Evolutionary conservation across 2,888 invertebrate genomes (phyloP).

Genomic region (Isoperla grammatica): DNA sequence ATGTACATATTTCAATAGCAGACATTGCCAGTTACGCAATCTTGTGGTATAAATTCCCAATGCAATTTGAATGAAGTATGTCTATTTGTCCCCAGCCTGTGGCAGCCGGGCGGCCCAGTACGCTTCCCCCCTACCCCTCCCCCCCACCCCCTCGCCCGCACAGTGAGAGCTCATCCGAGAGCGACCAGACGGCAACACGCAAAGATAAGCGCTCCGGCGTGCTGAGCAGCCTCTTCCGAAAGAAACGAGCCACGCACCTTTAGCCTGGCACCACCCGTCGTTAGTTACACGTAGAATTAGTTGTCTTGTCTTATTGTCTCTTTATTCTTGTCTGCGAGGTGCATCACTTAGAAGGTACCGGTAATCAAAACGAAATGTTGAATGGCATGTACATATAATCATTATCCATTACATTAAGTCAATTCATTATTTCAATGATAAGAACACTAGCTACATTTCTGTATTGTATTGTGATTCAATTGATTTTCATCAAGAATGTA

Average conservation of each 20-base stretch:
- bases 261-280: conserved; percentile 22
- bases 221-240: conserved; percentile 37
- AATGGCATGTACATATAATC: too few relatives aligned
- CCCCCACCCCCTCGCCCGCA: conserved; percentile 31
- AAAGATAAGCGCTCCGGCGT: conserved; percentile 38
- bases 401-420: too few relatives aligned
- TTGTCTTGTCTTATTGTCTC: not conserved
- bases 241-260: conserved; percentile 37
- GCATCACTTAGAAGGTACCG: too few relatives aligned
- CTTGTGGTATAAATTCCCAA: too few relatives aligned
- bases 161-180: conserved; percentile 42
- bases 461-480: too few relatives aligned
- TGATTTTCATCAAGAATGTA: too few relatives aligned
- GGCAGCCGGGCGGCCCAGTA: conserved; percentile 10
- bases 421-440: too few relatives aligned
- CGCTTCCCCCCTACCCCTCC: conserved; percentile 13
- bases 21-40: too few relatives aligned
- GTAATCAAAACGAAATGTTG: too few relatives aligned
- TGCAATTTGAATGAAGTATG: too few relatives aligned
- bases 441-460: too few relatives aligned
- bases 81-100: not conserved
- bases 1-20: too few relatives aligned
- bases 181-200: conserved; percentile 37
- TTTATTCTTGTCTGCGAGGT: not conserved
- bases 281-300: not conserved